phyloP scores from a whole-genome alignment of 2,888 invertebrate species.

The Macrophya annulata region DNA sequence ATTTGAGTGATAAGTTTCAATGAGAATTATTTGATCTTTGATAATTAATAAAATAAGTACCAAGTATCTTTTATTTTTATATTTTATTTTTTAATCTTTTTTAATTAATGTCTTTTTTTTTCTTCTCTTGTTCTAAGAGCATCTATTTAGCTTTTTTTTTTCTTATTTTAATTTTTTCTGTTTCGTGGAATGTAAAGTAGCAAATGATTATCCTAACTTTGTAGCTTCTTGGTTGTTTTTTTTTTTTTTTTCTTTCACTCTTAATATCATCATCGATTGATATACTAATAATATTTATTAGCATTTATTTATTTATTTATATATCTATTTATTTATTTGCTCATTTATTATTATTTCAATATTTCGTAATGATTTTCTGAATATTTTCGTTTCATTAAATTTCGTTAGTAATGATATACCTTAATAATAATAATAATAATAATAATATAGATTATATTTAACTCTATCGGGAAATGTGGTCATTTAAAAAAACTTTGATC shows the following conservation, averaged over 20 bases:
- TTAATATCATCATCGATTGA: constrained; percentile 8
- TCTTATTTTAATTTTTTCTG: neutral
- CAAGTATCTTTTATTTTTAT: neutral
- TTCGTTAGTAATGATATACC: neutral
- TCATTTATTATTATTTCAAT: neutral
- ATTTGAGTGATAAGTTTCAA: neutral
- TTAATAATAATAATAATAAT: too few relatives aligned
- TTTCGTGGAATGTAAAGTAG: constrained; percentile 15
- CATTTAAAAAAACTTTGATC: constrained; percentile 35
- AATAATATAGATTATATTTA: neutral
- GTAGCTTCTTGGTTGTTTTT: neutral
- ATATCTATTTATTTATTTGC: neutral
- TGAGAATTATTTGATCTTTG: constrained; percentile 17
- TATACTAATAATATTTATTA: constrained; percentile 22
- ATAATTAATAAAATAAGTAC: constrained; percentile 25
- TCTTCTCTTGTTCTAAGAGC: neutral
- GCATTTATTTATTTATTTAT: neutral
- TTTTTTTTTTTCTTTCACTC: neutral
- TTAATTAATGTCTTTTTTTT: neutral
- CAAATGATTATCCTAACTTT: constrained; percentile 32
- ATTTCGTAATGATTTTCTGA: neutral
- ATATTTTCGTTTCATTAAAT: neutral
- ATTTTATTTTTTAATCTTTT: neutral
- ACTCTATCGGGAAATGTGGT: constrained; percentile 15
- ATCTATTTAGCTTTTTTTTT: neutral